Conservation (phyloP, 2,797 vertebrate genomes). For the Urosaurus nigricauda region DNA sequence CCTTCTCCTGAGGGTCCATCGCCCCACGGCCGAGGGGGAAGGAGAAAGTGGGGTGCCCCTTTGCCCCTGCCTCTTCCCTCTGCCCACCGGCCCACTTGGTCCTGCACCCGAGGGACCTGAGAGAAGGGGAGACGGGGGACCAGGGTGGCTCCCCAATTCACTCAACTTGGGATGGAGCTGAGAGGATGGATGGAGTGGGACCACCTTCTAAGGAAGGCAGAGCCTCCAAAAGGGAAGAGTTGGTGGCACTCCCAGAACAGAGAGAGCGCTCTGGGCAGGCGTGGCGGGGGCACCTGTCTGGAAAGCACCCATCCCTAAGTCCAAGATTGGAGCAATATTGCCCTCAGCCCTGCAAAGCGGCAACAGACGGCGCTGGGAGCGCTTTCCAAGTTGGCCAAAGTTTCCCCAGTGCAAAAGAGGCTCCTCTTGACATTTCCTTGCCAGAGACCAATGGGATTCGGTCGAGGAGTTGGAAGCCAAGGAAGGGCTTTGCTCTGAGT, state of each 20-base stretch:
- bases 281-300: not conserved
- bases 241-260: not conserved
- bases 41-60: not conserved
- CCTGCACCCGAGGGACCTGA: not conserved
- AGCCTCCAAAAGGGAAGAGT: not conserved
- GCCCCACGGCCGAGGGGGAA: not conserved
- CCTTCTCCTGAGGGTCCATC: not conserved
- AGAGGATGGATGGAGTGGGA: not conserved
- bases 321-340: not conserved
- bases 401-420: not conserved
- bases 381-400: not conserved
- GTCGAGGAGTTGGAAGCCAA: fast-evolving
- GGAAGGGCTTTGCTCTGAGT: fast-evolving
- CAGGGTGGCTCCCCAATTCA: not conserved
- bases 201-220: too few relatives aligned
- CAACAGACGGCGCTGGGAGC: not conserved
- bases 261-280: too few relatives aligned
- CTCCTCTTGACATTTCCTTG: not conserved
- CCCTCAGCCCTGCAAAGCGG: not conserved
- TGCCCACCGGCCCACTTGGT: fast-evolving
- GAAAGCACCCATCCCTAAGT: not conserved
- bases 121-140: too few relatives aligned
- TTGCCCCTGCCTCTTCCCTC: too few relatives aligned
- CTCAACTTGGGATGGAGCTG: not conserved
- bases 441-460: not conserved